Percentiles rank a stretch among this genome's conserved stretches.
Conservation (phyloP, 35 echinoderm and acorn worm genomes). For the Lytechinus variegatus region DNA sequence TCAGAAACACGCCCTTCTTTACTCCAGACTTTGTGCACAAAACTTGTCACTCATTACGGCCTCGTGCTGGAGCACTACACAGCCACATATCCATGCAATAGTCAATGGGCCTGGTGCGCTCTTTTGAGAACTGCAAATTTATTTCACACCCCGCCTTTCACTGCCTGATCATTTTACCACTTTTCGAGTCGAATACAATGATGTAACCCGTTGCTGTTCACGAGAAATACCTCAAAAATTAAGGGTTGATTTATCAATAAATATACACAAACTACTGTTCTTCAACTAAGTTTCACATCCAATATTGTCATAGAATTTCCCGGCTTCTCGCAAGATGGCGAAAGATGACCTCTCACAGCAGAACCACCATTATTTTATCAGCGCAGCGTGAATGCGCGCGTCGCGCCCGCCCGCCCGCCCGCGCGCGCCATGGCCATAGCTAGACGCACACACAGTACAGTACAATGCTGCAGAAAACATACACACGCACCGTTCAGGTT, state of each 20-base stretch:
- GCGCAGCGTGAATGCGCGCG: background rate
- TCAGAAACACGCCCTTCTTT: background rate
- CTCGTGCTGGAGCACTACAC: background rate
- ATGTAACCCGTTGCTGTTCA: background rate
- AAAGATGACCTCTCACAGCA: conserved; percentile 32
- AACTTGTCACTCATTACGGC: background rate
- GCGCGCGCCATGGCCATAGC: no score
- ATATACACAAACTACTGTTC: background rate
- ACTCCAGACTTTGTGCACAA: background rate
- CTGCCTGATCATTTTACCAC: background rate
- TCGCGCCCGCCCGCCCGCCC: background rate
- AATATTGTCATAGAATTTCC: background rate
- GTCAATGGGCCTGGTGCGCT: no score
- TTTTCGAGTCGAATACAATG: background rate
- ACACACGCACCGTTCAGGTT: no score
- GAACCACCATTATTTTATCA: conserved; percentile 17
- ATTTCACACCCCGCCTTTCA: conserved; percentile 48
- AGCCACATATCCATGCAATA: background rate
- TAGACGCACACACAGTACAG: background rate
- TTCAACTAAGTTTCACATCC: background rate
- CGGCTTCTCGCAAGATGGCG: conserved; percentile 41
- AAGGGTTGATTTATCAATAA: background rate
- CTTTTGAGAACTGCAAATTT: background rate
- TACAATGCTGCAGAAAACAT: background rate
- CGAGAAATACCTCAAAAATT: background rate